Evolutionary conservation across 2,888 invertebrate genomes (phyloP).

Genomic region (Microchrysa polita): DNA sequence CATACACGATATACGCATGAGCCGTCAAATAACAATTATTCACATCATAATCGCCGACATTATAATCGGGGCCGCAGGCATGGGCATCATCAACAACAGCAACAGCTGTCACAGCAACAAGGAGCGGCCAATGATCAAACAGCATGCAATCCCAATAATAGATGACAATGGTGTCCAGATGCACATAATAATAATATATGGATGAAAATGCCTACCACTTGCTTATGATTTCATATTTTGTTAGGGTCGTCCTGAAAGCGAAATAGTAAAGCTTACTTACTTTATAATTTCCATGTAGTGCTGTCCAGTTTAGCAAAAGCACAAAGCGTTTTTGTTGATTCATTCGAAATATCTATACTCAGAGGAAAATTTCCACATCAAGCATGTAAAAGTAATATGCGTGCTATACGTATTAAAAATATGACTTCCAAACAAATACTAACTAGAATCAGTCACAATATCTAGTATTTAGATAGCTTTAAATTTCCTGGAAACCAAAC

Average conservation of each 20-base stretch:
- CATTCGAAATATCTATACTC: no score
- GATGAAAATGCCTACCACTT: slow-evolving; percentile 10
- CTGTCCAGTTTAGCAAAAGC: no score
- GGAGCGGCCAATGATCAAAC: slow-evolving; percentile 55
- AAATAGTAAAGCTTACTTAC: no score
- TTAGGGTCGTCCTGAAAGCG: slow-evolving; percentile 10
- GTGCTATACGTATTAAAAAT: no score
- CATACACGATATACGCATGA: slow-evolving; percentile 56
- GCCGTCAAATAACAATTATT: slow-evolving; percentile 61
- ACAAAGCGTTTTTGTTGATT: no score
- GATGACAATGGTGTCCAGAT: slow-evolving; percentile 60
- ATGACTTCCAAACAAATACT: no score
- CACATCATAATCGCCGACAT: slow-evolving; percentile 60
- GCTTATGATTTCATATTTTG: slow-evolving; percentile 35
- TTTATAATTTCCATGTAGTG: no score
- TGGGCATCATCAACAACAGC: slow-evolving; percentile 46
- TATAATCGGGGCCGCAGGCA: slow-evolving; percentile 52
- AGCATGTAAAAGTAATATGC: no score
- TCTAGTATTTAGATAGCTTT: no score
- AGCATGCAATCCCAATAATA: slow-evolving; percentile 58
- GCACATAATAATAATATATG: neutral
- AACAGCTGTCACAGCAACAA: slow-evolving; percentile 56
- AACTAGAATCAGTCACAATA: no score
- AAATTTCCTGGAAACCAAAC: no score
- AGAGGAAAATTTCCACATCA: no score